Evolutionary conservation across 1,140 invertebrate genomes (phyloP).

Genomic region (Phenacoccus solenopsis): DNA sequence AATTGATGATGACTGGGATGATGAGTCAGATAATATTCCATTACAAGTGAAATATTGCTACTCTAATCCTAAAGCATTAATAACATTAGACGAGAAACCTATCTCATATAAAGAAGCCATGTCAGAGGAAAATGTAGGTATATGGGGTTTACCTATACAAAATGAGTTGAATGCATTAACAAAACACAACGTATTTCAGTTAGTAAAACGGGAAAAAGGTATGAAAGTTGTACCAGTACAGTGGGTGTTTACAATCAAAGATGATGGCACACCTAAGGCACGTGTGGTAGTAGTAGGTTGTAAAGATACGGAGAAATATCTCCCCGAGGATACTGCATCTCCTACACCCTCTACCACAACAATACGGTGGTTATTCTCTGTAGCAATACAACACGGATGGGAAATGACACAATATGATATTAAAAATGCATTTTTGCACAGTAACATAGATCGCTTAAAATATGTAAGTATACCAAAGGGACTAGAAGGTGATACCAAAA

Average conservation of each 20-base stretch:
- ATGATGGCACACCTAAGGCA: slow-evolving; percentile 22
- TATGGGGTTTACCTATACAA: slow-evolving; percentile 24
- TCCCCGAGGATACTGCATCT: slow-evolving; percentile 29
- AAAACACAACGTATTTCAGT: slow-evolving; percentile 30
- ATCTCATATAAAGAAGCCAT: not conserved
- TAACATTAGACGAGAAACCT: not conserved
- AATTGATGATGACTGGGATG: not conserved
- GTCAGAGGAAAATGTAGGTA: not conserved
- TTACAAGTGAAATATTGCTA: not conserved
- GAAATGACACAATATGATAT: slow-evolving; percentile 22
- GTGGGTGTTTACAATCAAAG: slow-evolving; percentile 26
- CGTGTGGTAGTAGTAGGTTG: slow-evolving; percentile 24
- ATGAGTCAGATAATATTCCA: not conserved
- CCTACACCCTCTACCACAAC: slow-evolving; percentile 26
- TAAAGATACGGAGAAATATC: slow-evolving; percentile 22
- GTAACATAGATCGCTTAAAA: not conserved
- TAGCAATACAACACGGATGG: slow-evolving; percentile 28
- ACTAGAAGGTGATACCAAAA: not conserved
- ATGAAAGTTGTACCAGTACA: slow-evolving; percentile 28
- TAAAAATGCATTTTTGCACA: slow-evolving; percentile 6
- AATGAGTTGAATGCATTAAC: slow-evolving; percentile 24
- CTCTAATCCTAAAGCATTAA: not conserved
- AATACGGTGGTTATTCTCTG: slow-evolving; percentile 29
- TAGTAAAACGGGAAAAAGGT: slow-evolving; percentile 28
- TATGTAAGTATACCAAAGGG: slow-evolving; percentile 11